phyloP scores from a whole-genome alignment of 2,113 vertebrate species.

The Aptenodytes forsteri region DNA sequence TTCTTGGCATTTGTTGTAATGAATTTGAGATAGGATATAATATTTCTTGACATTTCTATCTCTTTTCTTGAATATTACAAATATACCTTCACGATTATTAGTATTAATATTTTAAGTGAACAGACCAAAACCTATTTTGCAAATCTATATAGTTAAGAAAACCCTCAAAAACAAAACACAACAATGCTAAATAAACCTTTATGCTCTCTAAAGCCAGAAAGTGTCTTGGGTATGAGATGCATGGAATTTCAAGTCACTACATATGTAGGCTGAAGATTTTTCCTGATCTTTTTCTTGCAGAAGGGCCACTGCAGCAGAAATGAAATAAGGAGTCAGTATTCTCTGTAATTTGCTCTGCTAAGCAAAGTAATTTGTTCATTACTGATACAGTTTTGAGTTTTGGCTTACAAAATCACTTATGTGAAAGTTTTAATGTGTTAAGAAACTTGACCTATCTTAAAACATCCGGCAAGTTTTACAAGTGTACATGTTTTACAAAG shows the following conservation, averaged over 20 bases:
- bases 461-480: neutral
- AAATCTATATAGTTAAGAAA: neutral
- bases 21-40: neutral
- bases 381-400: neutral
- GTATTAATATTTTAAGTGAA: neutral
- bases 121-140: neutral
- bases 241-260: neutral
- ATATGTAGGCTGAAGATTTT: neutral
- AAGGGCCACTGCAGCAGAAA: neutral
- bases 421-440: neutral
- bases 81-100: neutral
- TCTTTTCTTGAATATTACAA: neutral
- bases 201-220: neutral
- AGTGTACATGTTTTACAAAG: neutral
- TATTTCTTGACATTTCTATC: neutral
- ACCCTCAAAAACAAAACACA: neutral
- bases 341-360: neutral
- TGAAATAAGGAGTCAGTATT: neutral
- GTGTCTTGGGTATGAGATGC: neutral
- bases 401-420: neutral
- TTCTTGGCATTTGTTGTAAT: neutral
- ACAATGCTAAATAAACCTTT: neutral
- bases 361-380: neutral
- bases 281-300: neutral
- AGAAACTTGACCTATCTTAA: neutral